Evolutionary conservation across 1,140 invertebrate genomes (phyloP).

Genomic region (Neotoxoptera formosana): DNA sequence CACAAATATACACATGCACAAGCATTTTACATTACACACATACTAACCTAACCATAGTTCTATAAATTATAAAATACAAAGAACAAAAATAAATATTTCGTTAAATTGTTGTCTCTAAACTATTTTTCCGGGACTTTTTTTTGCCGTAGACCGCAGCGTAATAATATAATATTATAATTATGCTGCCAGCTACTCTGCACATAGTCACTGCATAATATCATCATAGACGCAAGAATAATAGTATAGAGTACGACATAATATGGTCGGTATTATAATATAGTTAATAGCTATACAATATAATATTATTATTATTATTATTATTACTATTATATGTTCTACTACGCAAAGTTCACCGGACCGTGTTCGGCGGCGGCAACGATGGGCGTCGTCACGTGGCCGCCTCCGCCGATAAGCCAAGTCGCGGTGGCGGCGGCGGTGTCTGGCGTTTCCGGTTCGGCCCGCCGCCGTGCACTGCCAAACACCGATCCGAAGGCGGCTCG

Average conservation of each 20-base stretch:
- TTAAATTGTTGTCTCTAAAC: too few relatives aligned
- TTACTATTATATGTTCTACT: neutral
- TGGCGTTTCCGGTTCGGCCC: neutral
- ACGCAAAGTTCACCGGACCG: neutral
- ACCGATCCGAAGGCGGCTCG: neutral
- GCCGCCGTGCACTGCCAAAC: neutral
- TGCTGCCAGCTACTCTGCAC: neutral
- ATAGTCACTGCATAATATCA: neutral
- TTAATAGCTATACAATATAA: neutral
- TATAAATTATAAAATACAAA: too few relatives aligned
- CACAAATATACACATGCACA: too few relatives aligned
- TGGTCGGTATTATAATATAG: too few relatives aligned
- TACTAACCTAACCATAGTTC: too few relatives aligned
- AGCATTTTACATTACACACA: too few relatives aligned
- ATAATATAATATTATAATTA: neutral
- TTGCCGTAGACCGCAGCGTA: too few relatives aligned
- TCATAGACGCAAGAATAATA: neutral
- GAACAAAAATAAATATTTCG: too few relatives aligned
- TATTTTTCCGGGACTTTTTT: too few relatives aligned
- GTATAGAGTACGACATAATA: neutral
- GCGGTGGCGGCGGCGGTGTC: neutral
- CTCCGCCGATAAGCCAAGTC: neutral
- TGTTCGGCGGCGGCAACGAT: neutral
- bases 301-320: too few relatives aligned
- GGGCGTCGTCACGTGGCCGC: slow-evolving; percentile 32